Base-by-base conservation (phyloP, 2,888 invertebrate genomes). In the Alviniconcha strummeri region DNA sequence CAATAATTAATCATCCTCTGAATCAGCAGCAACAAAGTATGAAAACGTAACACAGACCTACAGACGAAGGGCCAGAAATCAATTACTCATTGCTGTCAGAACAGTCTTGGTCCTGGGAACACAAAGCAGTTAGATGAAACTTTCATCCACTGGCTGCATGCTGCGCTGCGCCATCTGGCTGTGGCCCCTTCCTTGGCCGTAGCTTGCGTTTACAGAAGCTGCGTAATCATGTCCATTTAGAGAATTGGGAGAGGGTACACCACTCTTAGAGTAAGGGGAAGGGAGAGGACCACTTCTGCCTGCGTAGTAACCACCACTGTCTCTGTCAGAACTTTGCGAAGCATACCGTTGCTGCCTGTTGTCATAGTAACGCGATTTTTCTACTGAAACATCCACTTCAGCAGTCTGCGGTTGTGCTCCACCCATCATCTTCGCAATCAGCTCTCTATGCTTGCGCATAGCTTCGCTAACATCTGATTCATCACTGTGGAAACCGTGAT, bases 381-480 rank as follows among this genome's bases (percentile, higher is more conserved):
- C 71, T 69, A 7, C 5, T 56, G 36, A 19, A 36, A 13, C 13
- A 19, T n/a, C 67, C 15, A 36, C 9, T 9, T 56, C 72, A 19
- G 69, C n/a, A 57, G 81, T n/a, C 5, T 81, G 75, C 55, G 52
- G 52, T 17, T 55, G 60, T 54, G 78, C 72, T 11, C 75, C 83
- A 55, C 83, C 81, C 71, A 86, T 55, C 86, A 87, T 85, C 83
- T 88, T 86, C 13, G 87, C 84, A 6, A 88, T 87, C 52, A 88
- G 74, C 36, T 88, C 88, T 75, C 89, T 88, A 56, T 89, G 89
- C 78, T 86, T 88, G 57, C 85, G 86, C 80, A 88, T 77, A 19
- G 88, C 88, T 79, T 86, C 86, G 67, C 85, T 85, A 5, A 85
- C 84, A 11, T 83, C 81, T 52, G 67, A 67, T 13, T 87, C 84